Evolutionary conservation across 2,888 invertebrate genomes (phyloP).

Genomic region (Cactoblastis cactorum): DNA sequence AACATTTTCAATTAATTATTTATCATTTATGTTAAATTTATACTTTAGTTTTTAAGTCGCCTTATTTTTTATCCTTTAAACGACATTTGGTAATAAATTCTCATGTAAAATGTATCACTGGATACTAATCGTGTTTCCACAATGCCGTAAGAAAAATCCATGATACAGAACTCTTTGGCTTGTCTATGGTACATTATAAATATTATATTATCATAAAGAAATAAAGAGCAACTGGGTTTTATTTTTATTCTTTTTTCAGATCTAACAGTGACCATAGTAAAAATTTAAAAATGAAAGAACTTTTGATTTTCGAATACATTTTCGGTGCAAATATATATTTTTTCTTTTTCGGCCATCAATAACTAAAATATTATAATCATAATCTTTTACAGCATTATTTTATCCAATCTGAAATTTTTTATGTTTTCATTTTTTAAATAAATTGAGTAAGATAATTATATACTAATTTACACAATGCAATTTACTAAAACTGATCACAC

Average conservation of each 20-base stretch:
- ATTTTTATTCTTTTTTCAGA: too few relatives aligned
- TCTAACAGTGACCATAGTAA: too few relatives aligned
- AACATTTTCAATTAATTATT: background rate
- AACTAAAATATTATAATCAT: too few relatives aligned
- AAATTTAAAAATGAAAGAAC: background rate
- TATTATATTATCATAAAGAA: slow-evolving; percentile 1
- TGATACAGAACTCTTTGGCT: background rate
- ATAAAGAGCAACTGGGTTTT: background rate
- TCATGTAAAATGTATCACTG: slow-evolving; percentile 17
- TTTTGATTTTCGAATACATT: too few relatives aligned
- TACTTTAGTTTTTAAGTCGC: background rate
- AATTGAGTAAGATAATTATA: too few relatives aligned
- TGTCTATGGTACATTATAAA: slow-evolving; percentile 3
- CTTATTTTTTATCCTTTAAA: slow-evolving; percentile 12
- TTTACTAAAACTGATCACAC: too few relatives aligned
- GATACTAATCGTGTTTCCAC: background rate
- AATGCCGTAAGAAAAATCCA: slow-evolving; percentile 13
- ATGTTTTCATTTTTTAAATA: too few relatives aligned
- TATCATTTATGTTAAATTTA: background rate
- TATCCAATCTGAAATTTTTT: too few relatives aligned
- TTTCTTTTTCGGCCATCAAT: too few relatives aligned
- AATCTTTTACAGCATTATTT: too few relatives aligned
- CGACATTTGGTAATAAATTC: slow-evolving; percentile 15
- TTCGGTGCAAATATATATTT: too few relatives aligned
- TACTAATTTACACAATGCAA: too few relatives aligned